Evolutionary conservation across 2,113 vertebrate genomes (phyloP), one percentile per base, ranked within the genome.

Genomic region (Cepphus grylle): DNA sequence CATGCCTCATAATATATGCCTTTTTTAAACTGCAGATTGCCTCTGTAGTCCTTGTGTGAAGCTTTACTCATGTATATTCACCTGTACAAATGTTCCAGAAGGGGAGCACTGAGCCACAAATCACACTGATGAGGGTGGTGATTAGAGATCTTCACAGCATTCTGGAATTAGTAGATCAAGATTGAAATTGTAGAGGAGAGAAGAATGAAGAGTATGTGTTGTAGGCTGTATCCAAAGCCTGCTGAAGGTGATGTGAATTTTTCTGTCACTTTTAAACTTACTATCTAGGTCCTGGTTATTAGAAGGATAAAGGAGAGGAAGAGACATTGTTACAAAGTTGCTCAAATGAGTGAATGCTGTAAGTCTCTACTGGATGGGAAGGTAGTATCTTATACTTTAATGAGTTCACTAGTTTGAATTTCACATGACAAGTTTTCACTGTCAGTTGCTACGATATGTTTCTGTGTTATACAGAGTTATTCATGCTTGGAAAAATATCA

Each of bases 1-100:
- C 29, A 45, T 71, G 78, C 83, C 17, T 18, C 25, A 29, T 82
- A 94, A 73, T 45, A 58, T 81, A 80, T 82, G 69, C 81, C 20
- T 88, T 93, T 97, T 93, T 76, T 61, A 65, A 93, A 84, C 56
- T 86, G 71, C 66, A 63, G 34, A 72, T 94, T 93, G 49, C 56
- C 34, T 97, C 79, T 15, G 32, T 72, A 34, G 53, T 90, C 83
- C 53, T 43, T 67, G 53, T 88, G 70, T 65, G 83, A 59, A 78
- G 53, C 55, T 88, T 94, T 62, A 78, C 40, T 70, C 32, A 4
- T 52, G 29, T 79, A 71, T 94, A n/a, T 71, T 97, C 86, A 94
- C 36, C n/a, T 69, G 55, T 67, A 67, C 19, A 69, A 55, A 61
- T 59, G 50, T 94, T 96, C 88, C 70, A 71, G 88, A 82, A 93